Conservation (phyloP, 2,797 vertebrate species). For the Sternotherus odoratus region DNA sequence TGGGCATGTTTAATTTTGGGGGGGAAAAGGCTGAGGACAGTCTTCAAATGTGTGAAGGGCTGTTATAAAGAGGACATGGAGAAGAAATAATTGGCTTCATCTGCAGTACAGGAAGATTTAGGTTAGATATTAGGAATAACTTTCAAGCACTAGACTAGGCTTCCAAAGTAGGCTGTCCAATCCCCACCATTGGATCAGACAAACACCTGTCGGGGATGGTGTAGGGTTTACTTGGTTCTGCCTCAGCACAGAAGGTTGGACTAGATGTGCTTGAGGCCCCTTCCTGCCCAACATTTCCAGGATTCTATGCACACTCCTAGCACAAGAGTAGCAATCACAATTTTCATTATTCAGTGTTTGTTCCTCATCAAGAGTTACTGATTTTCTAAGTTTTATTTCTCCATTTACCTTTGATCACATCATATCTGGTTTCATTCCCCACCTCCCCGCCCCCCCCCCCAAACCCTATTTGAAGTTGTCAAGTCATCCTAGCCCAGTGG, state of each 20-base stretch:
- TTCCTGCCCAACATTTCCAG: background rate
- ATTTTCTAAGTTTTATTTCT: background rate
- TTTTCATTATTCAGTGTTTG: background rate
- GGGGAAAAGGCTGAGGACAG: background rate
- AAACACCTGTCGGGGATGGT: background rate
- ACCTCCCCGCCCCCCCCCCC: background rate
- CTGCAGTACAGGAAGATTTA: background rate
- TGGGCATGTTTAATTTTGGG: background rate
- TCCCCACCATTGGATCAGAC: background rate
- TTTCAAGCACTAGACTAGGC: background rate
- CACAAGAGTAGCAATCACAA: background rate
- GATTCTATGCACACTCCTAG: background rate
- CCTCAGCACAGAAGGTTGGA: background rate
- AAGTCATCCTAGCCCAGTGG: background rate
- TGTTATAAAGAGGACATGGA: background rate
- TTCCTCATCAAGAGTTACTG: background rate
- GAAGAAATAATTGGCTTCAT: background rate
- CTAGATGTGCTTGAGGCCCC: background rate
- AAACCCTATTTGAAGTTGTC: background rate
- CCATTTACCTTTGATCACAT: background rate
- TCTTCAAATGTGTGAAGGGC: background rate
- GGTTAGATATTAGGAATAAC: background rate
- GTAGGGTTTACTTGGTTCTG: background rate
- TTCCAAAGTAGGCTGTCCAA: background rate
- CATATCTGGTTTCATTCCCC: background rate